Base-by-base conservation (phyloP, 2,113 vertebrate species). In the Salvelinus alpinus region DNA sequence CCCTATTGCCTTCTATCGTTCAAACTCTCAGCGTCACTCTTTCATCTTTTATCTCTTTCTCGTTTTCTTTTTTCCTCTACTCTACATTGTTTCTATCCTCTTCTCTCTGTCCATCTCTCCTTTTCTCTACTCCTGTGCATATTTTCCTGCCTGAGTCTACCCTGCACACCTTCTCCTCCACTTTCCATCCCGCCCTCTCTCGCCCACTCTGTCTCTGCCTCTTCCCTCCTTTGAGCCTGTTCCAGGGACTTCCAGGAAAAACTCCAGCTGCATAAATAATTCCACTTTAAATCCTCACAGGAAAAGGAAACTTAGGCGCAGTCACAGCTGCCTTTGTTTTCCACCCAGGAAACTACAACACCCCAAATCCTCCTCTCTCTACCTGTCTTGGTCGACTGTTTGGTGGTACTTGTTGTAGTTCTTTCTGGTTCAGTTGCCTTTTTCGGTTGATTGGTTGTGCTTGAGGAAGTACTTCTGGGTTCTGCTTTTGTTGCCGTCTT, bases 221-320 rank as follows among this genome's bases (percentile, higher is more conserved):
- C 81, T 85, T 72, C 78, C 78, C 47, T 60, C 60, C 77, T 88
- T 84, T 86, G 81, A 90, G 77, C n/a, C 18, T 51, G 65, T 64
- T n/a, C 0, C 73, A 80, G 74, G 78, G 76, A 76, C 27, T 80
- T 82, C 76, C 82, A 83, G 72, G 47, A 62, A 62, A 86, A 47
- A 74, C 74, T 51, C 76, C 86, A 91, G 89, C 89, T 92, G 89
- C 69, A 85, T 59, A 89, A 91, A 90, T 81, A 87, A 80, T 77
- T 85, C 74, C 77, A 75, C 67, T 81, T 76, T 8, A 64, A 83
- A 84, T 85, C n/a, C 77, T 77, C 78, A 75, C 57, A 74, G 62
- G 62, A 70, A 57, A 66, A 38, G 48, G 47, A 74, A 81, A 75
- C 2, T 57, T 31, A 20, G 64, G 84, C 68, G 24, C 11, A 25